Base-by-base conservation (phyloP, 2,888 invertebrate genomes). In the Lumbricus terrestris region DNA sequence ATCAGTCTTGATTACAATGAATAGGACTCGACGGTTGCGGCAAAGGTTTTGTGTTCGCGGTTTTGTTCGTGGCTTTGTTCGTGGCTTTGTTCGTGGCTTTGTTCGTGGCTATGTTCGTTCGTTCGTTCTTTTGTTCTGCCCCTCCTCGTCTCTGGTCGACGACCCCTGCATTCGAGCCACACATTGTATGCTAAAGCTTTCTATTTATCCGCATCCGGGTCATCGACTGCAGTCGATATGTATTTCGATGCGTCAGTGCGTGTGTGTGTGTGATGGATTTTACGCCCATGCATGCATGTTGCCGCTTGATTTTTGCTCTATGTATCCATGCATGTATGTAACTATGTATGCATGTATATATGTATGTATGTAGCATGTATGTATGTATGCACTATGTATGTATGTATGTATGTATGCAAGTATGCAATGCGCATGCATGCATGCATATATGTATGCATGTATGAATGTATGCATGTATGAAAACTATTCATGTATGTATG, bases 1-100 rank as follows among this genome's bases (percentile, higher is more conserved):
- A 69, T 69, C 69, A n/a, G 69, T 69, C 69, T 69, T 69, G n/a
- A n/a, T n/a, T n/a, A n/a, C n/a, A n/a, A n/a, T n/a, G 69, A 69
- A n/a, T 69, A 69, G 69, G 69, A 69, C 13, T 69, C 69, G n/a
- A 11, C 69, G 69, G n/a, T 13, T n/a, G n/a, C n/a, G n/a, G n/a
- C n/a, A n/a, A n/a, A n/a, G n/a, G n/a, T n/a, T n/a, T n/a, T n/a
- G n/a, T n/a, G n/a, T n/a, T n/a, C 1, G 40, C 13, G 40, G 40
- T 16, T 40, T 40, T 40, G 40, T 40, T 40, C 40, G 40, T 40
- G 8, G 38, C n/a, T n/a, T n/a, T n/a, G n/a, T n/a, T n/a, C n/a
- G n/a, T n/a, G 47, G 47, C 47, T 16, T 18, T 47, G 47, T 20
- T 54, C 54, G 54, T 23, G 29, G 11, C n/a, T 6, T 16, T 13